Conservation (phyloP, 2,888 invertebrate genomes). For the Nomada fucata region DNA sequence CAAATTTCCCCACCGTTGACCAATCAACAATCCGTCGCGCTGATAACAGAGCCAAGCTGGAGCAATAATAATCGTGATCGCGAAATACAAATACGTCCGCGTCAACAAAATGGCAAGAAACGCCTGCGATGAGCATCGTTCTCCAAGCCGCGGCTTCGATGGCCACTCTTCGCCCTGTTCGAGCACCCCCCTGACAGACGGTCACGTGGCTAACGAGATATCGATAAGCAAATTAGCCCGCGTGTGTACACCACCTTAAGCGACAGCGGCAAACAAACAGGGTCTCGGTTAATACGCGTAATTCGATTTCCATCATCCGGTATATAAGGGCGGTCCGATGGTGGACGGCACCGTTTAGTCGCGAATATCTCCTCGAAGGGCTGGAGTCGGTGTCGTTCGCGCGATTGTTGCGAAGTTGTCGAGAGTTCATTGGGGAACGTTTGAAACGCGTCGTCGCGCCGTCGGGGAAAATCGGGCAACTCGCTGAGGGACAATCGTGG, state of each 20-base stretch:
- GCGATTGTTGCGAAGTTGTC: too few relatives aligned
- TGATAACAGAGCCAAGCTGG: too few relatives aligned
- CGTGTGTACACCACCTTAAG: conserved; percentile 35
- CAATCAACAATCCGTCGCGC: too few relatives aligned
- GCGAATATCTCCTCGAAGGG: neutral
- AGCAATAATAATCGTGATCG: too few relatives aligned
- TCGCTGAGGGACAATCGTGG: neutral
- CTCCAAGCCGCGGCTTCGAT: neutral
- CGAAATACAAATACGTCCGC: too few relatives aligned
- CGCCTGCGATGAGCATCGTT: neutral
- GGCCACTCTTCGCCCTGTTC: neutral
- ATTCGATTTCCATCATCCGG: conserved; percentile 76
- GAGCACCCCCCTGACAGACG: neutral
- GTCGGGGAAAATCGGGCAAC: neutral
- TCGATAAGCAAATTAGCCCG: conserved; percentile 77
- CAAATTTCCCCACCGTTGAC: too few relatives aligned
- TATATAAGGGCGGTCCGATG: conserved; percentile 71
- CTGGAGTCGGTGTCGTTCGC: neutral
- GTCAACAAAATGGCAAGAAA: neutral
- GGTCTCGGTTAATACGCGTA: conserved; percentile 78
- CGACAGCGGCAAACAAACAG: conserved; percentile 61
- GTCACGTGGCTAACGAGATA: conserved; percentile 75
- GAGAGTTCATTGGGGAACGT: neutral
- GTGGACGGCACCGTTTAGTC: neutral
- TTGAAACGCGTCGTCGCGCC: neutral